phyloP scores from a whole-genome alignment of 2,888 invertebrate species.

The Barypeithes pellucidus region DNA sequence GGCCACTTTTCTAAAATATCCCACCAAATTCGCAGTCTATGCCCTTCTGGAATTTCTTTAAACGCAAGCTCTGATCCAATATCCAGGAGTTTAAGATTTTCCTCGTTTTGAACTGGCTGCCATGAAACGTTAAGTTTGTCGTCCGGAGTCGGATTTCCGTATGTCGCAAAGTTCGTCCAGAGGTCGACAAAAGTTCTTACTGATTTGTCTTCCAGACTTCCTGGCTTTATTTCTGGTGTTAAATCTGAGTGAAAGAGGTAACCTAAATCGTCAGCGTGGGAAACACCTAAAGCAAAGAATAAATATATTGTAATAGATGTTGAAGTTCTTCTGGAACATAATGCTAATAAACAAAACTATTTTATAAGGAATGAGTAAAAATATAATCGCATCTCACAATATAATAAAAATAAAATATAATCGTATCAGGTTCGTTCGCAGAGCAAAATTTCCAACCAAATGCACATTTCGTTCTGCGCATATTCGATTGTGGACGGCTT shows the following conservation, averaged over 20 bases:
- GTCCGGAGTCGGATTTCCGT: conserved; percentile 45
- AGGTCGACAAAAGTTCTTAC: conserved; percentile 45
- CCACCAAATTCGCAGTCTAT: conserved; percentile 60
- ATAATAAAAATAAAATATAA: no score
- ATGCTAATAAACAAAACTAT: no score
- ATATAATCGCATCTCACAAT: no score
- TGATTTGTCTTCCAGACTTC: conserved; percentile 41
- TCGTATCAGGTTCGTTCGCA: no score
- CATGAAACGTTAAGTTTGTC: conserved; percentile 56
- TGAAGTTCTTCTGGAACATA: no score
- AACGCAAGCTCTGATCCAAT: conserved; percentile 58
- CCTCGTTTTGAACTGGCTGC: conserved; percentile 56
- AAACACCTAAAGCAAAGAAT: conserved; percentile 48
- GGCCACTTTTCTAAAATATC: conserved; percentile 20
- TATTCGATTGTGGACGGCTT: no score
- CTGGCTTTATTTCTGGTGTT: conserved; percentile 25
- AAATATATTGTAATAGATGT: no score
- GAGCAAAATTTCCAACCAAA: no score
- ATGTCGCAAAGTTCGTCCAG: conserved; percentile 50
- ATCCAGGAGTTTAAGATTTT: conserved; percentile 56
- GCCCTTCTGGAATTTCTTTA: conserved; percentile 55
- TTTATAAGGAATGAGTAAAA: no score
- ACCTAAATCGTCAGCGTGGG: conserved; percentile 49
- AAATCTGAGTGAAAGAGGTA: conserved; percentile 42
- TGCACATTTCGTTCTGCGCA: no score